Evolutionary conservation across 2,113 vertebrate species (phyloP), one percentile per base, ranked within the genome.

Genomic region (Calyptommatus sinebrachiatus): DNA sequence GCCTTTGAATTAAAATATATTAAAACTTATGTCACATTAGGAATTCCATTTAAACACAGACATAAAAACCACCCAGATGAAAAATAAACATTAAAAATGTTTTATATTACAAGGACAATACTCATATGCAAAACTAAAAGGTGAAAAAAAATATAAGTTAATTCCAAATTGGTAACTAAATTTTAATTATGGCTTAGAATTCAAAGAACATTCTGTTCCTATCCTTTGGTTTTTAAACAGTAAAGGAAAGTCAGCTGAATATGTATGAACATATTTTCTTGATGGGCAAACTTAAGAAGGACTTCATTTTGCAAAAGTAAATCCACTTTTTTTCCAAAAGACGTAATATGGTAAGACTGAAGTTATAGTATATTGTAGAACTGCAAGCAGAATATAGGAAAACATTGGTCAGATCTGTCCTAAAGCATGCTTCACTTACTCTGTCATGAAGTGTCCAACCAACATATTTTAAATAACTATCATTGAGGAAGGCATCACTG

Each of bases 391-490:
- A 62, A 53, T 62, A 79, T 2, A 21, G 2, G 9, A 72, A 67
- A 12, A 1, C 8, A 74, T 61, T 78, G 57, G 65, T 65, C 68
- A 63, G 21, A 63, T 48, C 18, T 5, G 22, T n/a, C 35, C 48
- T 81, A 67, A 8, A 70, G 88, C 14, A 74, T 28, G 77, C 35
- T 83, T n/a, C 77, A 94, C 96, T 95, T 92, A 99, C 98, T 94
- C 98, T 93, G 84, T 99, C 98, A 18, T 99, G 98, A 89, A 99
- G 95, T 60, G 98, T 99, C 98, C 98, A 99, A 61, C 98, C 98
- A 78, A 99, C 98, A 46, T 99, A 99, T 88, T 99, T 99, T 85
- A 99, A 95, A 90, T 99, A 99, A 92, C 98, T 99, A 91, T 99
- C 98, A 80, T 99, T 99, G 61, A 99, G 95, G 89, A 99, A 99